A percentile compares a stretch with the other conserved stretches of the same genome.
Evolutionary conservation across 2,113 vertebrate species (phyloP).

Genomic region (Amphilophus citrinellus): DNA sequence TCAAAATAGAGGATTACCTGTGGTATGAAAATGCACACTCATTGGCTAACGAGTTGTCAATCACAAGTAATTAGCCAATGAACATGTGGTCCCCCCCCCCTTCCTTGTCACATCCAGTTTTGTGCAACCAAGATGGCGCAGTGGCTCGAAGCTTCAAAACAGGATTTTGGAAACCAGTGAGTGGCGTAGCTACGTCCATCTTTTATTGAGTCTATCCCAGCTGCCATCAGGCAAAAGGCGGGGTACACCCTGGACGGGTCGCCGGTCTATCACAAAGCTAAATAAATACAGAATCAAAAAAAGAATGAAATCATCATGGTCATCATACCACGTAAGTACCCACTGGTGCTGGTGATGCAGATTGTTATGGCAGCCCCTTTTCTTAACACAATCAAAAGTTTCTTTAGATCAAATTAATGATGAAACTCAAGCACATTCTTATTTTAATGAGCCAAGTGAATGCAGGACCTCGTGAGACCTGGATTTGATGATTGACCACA

Average conservation of each 20-base stretch:
- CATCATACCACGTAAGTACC: neutral
- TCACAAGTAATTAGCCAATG: neutral
- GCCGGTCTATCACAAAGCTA: neutral
- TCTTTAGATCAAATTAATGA: conserved; percentile 43
- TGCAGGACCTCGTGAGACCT: neutral
- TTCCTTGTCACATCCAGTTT: neutral
- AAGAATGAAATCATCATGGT: neutral
- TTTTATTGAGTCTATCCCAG: neutral
- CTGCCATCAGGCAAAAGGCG: conserved; percentile 9
- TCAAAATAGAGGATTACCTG: too few species aligned
- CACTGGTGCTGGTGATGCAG: neutral
- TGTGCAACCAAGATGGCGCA: neutral
- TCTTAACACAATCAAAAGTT: neutral
- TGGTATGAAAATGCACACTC: neutral
- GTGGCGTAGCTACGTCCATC: too few species aligned
- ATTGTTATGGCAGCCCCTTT: conserved; percentile 29
- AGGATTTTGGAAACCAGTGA: too few species aligned
- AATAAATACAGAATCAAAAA: neutral
- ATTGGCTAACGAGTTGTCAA: neutral
- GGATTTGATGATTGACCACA: conserved; percentile 33
- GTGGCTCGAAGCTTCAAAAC: too few species aligned
- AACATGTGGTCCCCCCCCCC: neutral
- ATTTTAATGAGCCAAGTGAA: conserved; percentile 11
- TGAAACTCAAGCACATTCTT: conserved; percentile 28
- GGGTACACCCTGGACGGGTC: too few species aligned